These are phyloP conservation scores for Sinocyclocheilus rhinocerous DNA, from an alignment of 2,113 vertebrate genomes.

Conservation along the genomic window DNA sequence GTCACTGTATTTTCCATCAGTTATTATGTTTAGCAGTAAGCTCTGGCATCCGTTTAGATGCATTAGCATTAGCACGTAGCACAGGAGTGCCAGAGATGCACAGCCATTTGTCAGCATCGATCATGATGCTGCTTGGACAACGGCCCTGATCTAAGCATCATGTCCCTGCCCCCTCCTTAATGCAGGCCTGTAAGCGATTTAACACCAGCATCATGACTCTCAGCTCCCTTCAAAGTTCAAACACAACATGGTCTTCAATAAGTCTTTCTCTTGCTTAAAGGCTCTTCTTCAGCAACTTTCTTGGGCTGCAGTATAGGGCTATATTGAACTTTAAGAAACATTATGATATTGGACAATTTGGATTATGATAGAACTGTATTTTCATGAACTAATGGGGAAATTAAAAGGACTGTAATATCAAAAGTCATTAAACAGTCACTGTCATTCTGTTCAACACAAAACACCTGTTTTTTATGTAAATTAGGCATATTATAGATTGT, in stretches of 20 bases:
- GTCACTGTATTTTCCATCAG: background rate
- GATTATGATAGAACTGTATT: background rate
- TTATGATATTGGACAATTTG: background rate
- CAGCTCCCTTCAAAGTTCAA: constrained; percentile 35
- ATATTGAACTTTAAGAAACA: background rate
- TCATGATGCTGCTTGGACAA: constrained; percentile 23
- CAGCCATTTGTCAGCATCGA: constrained; percentile 38
- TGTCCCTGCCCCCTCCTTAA: constrained; percentile 14
- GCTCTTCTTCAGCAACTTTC: background rate
- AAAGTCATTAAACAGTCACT: background rate
- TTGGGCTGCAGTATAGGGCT: background rate
- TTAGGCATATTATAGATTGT: no score
- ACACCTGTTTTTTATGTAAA: no score
- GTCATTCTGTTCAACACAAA: no score
- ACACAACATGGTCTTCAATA: constrained; percentile 8
- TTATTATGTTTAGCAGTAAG: background rate
- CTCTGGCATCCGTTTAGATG: background rate
- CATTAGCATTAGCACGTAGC: constrained; percentile 19
- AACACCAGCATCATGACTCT: constrained; percentile 29
- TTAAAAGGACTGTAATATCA: background rate
- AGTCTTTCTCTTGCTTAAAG: background rate
- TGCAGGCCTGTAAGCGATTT: constrained; percentile 47
- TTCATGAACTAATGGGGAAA: background rate
- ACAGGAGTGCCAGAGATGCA: background rate
- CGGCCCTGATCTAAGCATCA: constrained; percentile 16